Percentiles rank a stretch among this genome's conserved stretches.
Evolutionary conservation across 2,888 invertebrate species (phyloP).

Genomic region (Eumerus sabulonum): DNA sequence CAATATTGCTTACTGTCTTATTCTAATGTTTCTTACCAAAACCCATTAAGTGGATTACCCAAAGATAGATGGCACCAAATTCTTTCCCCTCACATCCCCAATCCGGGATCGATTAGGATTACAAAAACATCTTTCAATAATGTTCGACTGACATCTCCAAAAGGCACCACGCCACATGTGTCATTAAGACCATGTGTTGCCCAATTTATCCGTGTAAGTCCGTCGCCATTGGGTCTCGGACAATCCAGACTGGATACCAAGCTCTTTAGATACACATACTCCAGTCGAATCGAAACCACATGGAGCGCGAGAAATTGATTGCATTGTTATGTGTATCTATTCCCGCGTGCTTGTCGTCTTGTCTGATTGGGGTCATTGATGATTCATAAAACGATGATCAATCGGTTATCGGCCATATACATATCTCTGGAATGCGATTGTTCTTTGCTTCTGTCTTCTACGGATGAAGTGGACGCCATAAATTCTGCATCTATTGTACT

Average conservation of each 20-base stretch:
- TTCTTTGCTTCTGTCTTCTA: conserved; percentile 63
- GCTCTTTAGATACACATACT: too few species aligned
- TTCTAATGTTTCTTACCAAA: too few species aligned
- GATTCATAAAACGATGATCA: conserved; percentile 54
- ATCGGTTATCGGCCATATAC: conserved; percentile 53
- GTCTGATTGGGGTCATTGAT: conserved; percentile 64
- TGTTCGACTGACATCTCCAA: too few species aligned
- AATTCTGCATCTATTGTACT: too few species aligned
- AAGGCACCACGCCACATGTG: neutral
- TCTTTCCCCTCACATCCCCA: too few species aligned
- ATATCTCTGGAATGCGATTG: conserved; percentile 57
- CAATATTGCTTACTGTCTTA: too few species aligned
- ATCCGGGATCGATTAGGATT: too few species aligned
- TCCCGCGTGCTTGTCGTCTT: neutral
- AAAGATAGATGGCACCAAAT: too few species aligned
- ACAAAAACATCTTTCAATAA: too few species aligned
- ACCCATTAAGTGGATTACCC: too few species aligned
- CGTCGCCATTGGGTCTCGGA: conserved; percentile 63
- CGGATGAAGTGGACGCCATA: neutral
- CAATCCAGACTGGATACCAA: too few species aligned
- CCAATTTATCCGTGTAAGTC: conserved; percentile 6
- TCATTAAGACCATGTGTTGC: conserved; percentile 21
- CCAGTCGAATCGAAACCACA: conserved; percentile 55
- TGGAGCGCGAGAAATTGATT: conserved; percentile 22
- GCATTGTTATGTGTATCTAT: conserved; percentile 10